Percentiles rank a stretch among this genome's conserved stretches.
Conservation (phyloP, 2,113 vertebrate species). For the Mastomys natalensis region DNA sequence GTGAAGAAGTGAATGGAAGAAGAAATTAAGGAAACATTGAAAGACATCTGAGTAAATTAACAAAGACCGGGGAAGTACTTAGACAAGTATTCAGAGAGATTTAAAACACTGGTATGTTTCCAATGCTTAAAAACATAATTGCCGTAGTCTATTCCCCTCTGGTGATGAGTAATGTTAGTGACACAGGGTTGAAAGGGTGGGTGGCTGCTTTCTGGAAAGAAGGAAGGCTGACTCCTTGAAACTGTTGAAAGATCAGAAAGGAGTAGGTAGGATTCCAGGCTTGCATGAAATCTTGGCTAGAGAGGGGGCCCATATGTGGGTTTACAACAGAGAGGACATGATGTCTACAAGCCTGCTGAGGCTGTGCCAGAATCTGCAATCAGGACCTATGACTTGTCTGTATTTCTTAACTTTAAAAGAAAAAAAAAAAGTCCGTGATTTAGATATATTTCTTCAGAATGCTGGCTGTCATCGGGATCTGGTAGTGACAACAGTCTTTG, state of each 20-base stretch:
- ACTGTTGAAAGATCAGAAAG: conserved; percentile 73
- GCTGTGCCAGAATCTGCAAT: conserved; percentile 68
- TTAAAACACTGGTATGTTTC: conserved; percentile 17
- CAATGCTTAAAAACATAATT: conserved; percentile 39
- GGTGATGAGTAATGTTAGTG: conserved; percentile 64
- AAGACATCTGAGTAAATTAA: conserved; percentile 23
- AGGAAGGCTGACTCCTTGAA: conserved; percentile 53
- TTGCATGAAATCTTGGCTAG: conserved; percentile 48
- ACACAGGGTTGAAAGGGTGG: conserved; percentile 73
- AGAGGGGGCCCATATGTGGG: conserved; percentile 64
- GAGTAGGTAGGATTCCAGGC: conserved; percentile 58
- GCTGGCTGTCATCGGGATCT: conserved; percentile 57
- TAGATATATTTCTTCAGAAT: conserved; percentile 74
- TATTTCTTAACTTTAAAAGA: conserved; percentile 57
- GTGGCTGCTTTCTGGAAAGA: conserved; percentile 77
- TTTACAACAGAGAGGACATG: conserved; percentile 58
- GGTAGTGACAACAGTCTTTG: conserved; percentile 41
- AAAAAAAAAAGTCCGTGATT: conserved; percentile 46
- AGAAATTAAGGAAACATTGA: conserved; percentile 3
- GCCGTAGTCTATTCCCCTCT: neutral
- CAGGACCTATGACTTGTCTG: conserved; percentile 66
- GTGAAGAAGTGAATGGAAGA: neutral
- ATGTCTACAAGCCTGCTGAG: conserved; percentile 68
- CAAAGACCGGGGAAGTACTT: neutral
- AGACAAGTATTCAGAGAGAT: conserved; percentile 29